Percentiles rank a stretch among this genome's conserved stretches.
These are phyloP conservation scores for Drosophila ogumai DNA, from an alignment of 1,140 invertebrate species.

Conservation along the genomic window DNA sequence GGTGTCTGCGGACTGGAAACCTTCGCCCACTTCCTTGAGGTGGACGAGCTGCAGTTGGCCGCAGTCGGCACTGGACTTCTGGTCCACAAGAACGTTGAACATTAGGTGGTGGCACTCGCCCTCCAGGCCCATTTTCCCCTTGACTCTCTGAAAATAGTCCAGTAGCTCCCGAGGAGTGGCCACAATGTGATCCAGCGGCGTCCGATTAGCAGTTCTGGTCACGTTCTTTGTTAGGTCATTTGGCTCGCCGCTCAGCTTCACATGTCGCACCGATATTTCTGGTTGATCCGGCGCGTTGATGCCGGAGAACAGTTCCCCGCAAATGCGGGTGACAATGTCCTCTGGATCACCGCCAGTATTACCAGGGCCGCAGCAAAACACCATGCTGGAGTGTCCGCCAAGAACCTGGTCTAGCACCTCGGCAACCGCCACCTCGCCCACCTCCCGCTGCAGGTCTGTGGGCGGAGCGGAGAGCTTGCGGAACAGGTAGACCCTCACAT, in stretches of 20 bases:
- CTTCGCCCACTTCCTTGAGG: background rate
- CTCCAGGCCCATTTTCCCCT: background rate
- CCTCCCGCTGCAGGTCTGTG: conserved; percentile 27
- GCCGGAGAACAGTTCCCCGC: conserved; percentile 40
- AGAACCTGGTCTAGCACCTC: conserved; percentile 50
- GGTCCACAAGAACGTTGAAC: conserved; percentile 48
- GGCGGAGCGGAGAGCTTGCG: conserved; percentile 36
- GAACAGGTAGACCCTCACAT: conserved; percentile 64
- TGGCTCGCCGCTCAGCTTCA: background rate
- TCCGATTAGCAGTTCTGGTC: background rate
- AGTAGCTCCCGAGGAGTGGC: conserved; percentile 38
- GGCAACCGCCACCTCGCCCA: conserved; percentile 37
- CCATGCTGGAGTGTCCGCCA: conserved; percentile 31
- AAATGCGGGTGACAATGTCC: conserved; percentile 37
- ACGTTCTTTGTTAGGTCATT: background rate
- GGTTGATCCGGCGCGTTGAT: conserved; percentile 36
- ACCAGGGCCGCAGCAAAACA: conserved; percentile 37
- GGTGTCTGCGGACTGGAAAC: background rate
- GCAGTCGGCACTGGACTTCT: conserved; percentile 21
- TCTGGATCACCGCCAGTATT: background rate
- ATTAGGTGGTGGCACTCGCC: conserved; percentile 13
- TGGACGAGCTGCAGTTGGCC: conserved; percentile 53
- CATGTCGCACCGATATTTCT: conserved; percentile 42
- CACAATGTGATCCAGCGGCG: conserved; percentile 37
- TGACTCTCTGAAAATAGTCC: conserved; percentile 31